Percentiles rank a stretch among this genome's conserved stretches.
Evolutionary conservation across 1,140 invertebrate genomes (phyloP).

Genomic region (Danaus plexippus): DNA sequence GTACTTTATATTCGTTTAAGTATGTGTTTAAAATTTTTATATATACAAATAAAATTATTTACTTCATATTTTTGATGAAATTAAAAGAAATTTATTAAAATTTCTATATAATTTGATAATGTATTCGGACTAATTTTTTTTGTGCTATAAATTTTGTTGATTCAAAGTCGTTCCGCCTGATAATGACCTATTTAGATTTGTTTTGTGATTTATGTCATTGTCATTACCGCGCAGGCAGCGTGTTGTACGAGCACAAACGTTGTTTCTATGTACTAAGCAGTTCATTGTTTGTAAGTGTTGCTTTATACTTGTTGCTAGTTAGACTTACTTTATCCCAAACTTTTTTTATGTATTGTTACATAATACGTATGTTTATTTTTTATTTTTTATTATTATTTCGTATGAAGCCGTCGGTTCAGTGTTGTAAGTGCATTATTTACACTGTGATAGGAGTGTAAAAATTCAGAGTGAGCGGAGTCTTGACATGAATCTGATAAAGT

Average conservation of each 20-base stretch:
- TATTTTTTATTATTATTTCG: constrained; percentile 12
- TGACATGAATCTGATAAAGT: constrained; percentile 46
- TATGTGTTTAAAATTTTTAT: constrained; percentile 1
- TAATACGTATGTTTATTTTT: constrained; percentile 30
- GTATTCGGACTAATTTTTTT: too few species aligned
- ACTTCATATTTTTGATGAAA: too few species aligned
- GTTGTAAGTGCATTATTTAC: constrained; percentile 68
- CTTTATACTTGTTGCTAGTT: constrained; percentile 38
- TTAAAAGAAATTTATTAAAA: too few species aligned
- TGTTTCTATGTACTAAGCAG: too few species aligned
- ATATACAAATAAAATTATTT: constrained; percentile 1
- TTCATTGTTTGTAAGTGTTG: constrained; percentile 1
- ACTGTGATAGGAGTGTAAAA: constrained; percentile 68
- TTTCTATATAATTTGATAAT: too few species aligned
- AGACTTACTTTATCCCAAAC: constrained; percentile 22
- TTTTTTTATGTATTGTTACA: constrained; percentile 33
- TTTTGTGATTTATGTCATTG: neutral
- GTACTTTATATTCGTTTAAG: constrained; percentile 4
- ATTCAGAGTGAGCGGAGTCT: constrained; percentile 45
- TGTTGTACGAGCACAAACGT: neutral
- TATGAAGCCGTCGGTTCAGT: constrained; percentile 29
- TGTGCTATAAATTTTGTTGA: too few species aligned
- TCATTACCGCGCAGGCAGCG: constrained; percentile 7
- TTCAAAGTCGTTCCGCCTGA: too few species aligned
- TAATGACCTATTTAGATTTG: too few species aligned